phyloP scores from a whole-genome alignment of 2,113 vertebrate genomes.

The Elephas maximus region DNA sequence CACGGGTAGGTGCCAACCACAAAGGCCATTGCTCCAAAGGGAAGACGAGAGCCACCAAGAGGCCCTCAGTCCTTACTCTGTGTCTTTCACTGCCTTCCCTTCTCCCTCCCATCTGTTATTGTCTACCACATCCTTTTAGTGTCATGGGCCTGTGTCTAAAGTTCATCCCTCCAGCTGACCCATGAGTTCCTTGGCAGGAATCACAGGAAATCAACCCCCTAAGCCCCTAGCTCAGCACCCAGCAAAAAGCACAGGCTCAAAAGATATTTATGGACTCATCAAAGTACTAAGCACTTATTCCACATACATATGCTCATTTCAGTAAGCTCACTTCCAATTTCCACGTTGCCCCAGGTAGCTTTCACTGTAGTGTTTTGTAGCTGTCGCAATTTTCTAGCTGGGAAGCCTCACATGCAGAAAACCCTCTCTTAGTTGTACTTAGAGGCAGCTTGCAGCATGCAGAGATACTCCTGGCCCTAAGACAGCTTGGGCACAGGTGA shows the following conservation, averaged over 20 bases:
- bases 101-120: neutral
- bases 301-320: neutral
- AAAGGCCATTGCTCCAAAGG: neutral
- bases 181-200: neutral
- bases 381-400: neutral
- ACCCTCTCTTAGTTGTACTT: neutral
- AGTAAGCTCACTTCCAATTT: neutral
- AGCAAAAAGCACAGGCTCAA: neutral
- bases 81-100: neutral
- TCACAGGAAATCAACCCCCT: neutral
- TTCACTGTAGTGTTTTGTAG: neutral
- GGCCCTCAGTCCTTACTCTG: fast-evolving
- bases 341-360: neutral
- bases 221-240: neutral
- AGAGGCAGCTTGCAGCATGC: neutral
- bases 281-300: neutral
- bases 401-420: neutral
- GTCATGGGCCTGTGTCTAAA: neutral
- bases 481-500: neutral
- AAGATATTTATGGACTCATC: neutral
- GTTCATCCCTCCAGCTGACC: neutral
- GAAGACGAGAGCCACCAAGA: neutral
- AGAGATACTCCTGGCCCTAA: neutral
- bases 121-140: neutral
- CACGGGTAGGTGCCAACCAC: no score